These are phyloP conservation scores for Pocillopora grandis DNA, from an alignment of 92 coral and sea anemone genomes.

Conservation along the genomic window DNA sequence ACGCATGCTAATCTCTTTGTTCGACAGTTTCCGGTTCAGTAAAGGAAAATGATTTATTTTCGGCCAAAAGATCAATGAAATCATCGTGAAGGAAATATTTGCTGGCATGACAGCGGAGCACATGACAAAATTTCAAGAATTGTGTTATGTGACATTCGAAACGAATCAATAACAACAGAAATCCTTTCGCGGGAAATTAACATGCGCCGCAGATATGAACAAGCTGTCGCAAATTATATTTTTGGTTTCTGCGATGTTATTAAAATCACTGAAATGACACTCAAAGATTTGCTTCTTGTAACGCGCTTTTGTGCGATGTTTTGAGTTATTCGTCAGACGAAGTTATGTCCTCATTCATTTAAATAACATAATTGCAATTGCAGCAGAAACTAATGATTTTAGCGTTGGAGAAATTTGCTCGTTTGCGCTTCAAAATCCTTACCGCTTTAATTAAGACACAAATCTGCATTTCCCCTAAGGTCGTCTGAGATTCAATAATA, in stretches of 20 bases:
- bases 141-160: constrained; percentile 8
- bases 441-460: background rate
- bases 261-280: background rate
- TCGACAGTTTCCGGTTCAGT: constrained; percentile 41
- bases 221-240: constrained; percentile 10
- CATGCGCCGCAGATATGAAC: constrained; percentile 2
- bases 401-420: background rate
- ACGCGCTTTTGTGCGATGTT: background rate
- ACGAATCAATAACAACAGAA: constrained; percentile 3
- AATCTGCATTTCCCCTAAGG: background rate
- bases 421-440: background rate
- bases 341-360: background rate
- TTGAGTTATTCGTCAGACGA: background rate
- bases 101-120: constrained; percentile 21
- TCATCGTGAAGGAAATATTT: constrained; percentile 16
- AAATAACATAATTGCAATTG: background rate
- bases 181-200: constrained; percentile 36
- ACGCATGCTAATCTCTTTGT: constrained; percentile 27
- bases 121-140: constrained; percentile 5
- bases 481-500: background rate
- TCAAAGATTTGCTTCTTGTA: background rate
- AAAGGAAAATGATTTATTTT: constrained; percentile 27
- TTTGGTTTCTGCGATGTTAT: background rate
- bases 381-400: background rate
- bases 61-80: constrained; percentile 32